These are phyloP conservation scores for Helarctos malayanus DNA, from an alignment of 2,797 vertebrate species.

Conservation along the genomic window DNA sequence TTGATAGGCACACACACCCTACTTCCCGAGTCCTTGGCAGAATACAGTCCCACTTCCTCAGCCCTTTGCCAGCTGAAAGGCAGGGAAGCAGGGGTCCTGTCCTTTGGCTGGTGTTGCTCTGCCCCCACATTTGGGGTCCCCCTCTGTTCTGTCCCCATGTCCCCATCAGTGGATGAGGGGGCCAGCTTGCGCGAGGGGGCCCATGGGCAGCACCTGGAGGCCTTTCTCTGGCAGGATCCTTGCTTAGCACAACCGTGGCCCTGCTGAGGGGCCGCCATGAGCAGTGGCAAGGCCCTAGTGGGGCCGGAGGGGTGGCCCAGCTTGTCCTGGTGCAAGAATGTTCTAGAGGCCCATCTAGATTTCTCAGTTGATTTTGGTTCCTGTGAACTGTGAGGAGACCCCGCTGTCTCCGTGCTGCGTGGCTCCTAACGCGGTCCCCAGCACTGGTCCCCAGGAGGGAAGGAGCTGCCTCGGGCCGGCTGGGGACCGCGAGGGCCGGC, in stretches of 20 bases:
- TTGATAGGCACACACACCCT: not conserved
- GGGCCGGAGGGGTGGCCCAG: rapidly evolving
- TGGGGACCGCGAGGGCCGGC: not conserved
- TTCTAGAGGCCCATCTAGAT: not conserved
- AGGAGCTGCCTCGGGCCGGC: rapidly evolving
- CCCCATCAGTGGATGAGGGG: not conserved
- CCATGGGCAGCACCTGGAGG: not conserved
- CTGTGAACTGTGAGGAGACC: not conserved
- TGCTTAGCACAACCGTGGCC: not conserved
- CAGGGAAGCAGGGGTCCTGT: not conserved
- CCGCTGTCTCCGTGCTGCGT: not conserved
- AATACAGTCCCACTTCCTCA: not conserved
- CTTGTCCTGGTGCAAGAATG: not conserved
- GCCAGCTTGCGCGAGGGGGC: not conserved
- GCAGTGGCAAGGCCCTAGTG: too few species aligned
- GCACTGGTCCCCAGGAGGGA: not conserved
- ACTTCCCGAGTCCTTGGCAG: not conserved
- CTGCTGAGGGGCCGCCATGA: not conserved
- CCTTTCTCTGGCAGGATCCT: not conserved
- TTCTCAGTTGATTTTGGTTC: not conserved
- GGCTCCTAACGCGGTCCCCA: rapidly evolving
- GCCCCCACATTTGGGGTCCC: not conserved
- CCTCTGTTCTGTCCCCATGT: not conserved
- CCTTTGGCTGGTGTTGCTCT: too few species aligned
- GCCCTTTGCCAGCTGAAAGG: not conserved